A percentile compares a stretch with the other conserved stretches of the same genome.
phyloP scores from a whole-genome alignment of 92 coral and sea anemone species.

The Ricordea florida region DNA sequence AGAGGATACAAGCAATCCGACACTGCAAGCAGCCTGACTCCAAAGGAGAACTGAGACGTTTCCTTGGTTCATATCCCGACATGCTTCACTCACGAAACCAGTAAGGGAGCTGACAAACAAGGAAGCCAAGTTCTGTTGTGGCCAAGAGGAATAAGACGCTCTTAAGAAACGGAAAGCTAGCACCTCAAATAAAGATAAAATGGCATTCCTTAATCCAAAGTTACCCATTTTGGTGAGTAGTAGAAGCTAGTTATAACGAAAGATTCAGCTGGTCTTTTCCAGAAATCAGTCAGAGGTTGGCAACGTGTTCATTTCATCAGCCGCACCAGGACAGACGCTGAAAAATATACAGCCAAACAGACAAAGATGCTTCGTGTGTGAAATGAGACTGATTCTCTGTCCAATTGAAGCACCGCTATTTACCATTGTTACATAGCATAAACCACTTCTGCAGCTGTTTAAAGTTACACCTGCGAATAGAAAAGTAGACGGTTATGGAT shows the following conservation, averaged over 20 bases:
- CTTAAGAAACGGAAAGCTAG: slow-evolving; percentile 39
- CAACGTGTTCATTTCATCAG: slow-evolving; percentile 71
- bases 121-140: slow-evolving; percentile 51
- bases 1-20: slow-evolving; percentile 45
- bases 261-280: slow-evolving; percentile 65
- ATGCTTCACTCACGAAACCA: slow-evolving; percentile 56
- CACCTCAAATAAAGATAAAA: slow-evolving; percentile 37
- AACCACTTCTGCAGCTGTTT: slow-evolving; percentile 54
- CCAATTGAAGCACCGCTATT: slow-evolving; percentile 62
- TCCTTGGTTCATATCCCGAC: slow-evolving; percentile 66
- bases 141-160: slow-evolving; percentile 30
- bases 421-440: slow-evolving; percentile 64
- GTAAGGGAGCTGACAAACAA: slow-evolving; percentile 50
- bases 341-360: slow-evolving; percentile 57
- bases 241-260: slow-evolving; percentile 72
- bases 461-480: slow-evolving; percentile 50
- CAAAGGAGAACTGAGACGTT: slow-evolving; percentile 56
- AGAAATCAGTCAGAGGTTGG: slow-evolving; percentile 55
- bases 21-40: slow-evolving; percentile 24
- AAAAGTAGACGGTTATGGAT: slow-evolving; percentile 62
- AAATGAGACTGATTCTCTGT: slow-evolving; percentile 42
- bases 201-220: slow-evolving; percentile 56
- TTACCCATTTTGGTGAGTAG: slow-evolving; percentile 58
- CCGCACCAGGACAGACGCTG: slow-evolving; percentile 50
- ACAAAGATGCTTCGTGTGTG: slow-evolving; percentile 51